Conservation (phyloP, 2,113 vertebrate genomes). For the Psophia crepitans region DNA sequence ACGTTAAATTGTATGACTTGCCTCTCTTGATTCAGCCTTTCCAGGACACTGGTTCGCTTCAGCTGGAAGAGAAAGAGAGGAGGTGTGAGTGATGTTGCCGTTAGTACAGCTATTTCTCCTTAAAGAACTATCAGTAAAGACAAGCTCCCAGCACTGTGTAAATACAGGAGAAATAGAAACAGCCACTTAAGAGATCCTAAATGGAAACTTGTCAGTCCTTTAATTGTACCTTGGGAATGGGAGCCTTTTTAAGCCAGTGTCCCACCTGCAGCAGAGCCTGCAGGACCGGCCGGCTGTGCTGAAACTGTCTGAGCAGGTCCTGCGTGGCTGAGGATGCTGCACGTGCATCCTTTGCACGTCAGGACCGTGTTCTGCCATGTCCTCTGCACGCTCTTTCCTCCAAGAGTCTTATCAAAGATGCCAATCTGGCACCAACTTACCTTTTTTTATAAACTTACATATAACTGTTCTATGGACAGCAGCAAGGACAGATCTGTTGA, state of each 20-base stretch:
- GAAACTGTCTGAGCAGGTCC: neutral
- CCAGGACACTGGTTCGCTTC: neutral
- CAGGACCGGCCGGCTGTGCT: neutral
- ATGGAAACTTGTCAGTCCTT: neutral
- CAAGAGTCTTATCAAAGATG: neutral
- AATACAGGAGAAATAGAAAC: neutral
- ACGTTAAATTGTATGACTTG: neutral
- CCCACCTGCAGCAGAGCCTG: rapidly evolving
- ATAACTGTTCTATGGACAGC: neutral
- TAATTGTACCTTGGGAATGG: neutral
- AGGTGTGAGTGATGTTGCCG: neutral
- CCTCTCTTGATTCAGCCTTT: neutral
- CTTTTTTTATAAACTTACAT: neutral
- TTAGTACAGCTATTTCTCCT: neutral
- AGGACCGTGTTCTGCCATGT: neutral
- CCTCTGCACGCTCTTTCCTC: neutral
- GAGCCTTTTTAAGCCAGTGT: neutral
- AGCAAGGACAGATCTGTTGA: neutral
- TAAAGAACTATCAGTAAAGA: neutral
- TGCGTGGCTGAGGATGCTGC: neutral
- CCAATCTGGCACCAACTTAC: neutral
- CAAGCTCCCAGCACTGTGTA: neutral
- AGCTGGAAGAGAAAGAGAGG: neutral
- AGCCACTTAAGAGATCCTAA: neutral
- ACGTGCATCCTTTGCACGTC: neutral